Evolutionary conservation across 1,140 invertebrate species (phyloP).

Genomic region (Pogonomyrmex californicus): DNA sequence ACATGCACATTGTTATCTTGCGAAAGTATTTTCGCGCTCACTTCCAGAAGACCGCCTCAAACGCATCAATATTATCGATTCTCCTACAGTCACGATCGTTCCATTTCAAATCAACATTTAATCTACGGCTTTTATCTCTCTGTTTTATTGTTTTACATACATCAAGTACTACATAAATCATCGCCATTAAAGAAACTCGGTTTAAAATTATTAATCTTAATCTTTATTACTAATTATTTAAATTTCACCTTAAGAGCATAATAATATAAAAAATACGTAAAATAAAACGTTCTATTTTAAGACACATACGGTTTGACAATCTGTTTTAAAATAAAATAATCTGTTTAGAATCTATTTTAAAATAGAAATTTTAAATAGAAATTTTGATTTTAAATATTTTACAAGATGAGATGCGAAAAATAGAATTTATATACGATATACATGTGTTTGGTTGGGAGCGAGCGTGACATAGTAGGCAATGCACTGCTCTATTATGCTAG

Average conservation of each 20-base stretch:
- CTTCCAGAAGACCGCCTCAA: slow-evolving; percentile 3
- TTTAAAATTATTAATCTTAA: neutral
- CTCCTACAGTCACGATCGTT: slow-evolving; percentile 18
- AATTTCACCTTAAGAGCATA: neutral
- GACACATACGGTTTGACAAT: too few species aligned
- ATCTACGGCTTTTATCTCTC: neutral
- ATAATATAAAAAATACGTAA: neutral
- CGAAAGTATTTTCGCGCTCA: slow-evolving; percentile 37
- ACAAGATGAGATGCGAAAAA: too few species aligned
- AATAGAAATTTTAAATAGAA: too few species aligned
- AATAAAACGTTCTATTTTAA: neutral
- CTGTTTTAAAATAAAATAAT: too few species aligned
- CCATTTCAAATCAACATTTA: neutral
- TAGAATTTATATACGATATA: too few species aligned
- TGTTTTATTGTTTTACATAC: neutral
- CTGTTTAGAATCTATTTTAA: too few species aligned
- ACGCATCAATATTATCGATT: neutral
- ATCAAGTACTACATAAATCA: neutral
- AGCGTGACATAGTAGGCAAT: too few species aligned
- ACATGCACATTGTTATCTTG: slow-evolving; percentile 53
- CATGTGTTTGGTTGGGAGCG: too few species aligned
- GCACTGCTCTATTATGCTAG: too few species aligned
- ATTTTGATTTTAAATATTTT: too few species aligned
- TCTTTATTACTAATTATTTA: neutral
- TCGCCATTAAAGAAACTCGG: neutral